These are phyloP conservation scores for Megalops cyprinoides DNA, from an alignment of 2,797 vertebrate species.

Conservation along the genomic window DNA sequence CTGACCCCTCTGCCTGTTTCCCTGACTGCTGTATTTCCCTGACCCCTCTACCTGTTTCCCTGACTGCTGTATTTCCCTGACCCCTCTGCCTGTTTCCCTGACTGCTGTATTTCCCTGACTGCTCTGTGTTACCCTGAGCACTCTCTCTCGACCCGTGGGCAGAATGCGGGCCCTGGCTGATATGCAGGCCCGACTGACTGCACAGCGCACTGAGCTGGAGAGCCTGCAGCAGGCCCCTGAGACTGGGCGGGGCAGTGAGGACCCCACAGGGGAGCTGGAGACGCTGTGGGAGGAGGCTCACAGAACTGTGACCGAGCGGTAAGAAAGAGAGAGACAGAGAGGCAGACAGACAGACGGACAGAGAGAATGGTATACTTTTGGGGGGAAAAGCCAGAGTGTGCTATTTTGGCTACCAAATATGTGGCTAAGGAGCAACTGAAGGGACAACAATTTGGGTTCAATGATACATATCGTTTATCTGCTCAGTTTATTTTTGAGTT, in stretches of 20 bases:
- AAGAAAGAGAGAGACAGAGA: conserved; percentile 43
- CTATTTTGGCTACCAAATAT: too few species aligned
- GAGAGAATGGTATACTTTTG: too few species aligned
- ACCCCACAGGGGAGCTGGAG: conserved; percentile 59
- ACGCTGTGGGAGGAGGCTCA: conserved; percentile 77
- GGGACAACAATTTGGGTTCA: too few species aligned
- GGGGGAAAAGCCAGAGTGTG: too few species aligned
- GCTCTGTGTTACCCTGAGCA: neutral
- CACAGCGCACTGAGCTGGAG: conserved; percentile 71
- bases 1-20: neutral
- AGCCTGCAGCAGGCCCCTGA: conserved; percentile 61
- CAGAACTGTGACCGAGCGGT: conserved; percentile 77
- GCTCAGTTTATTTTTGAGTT: too few species aligned
- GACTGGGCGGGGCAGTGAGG: conserved; percentile 32
- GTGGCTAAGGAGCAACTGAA: too few species aligned
- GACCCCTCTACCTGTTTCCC: neutral
- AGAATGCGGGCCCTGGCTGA: conserved; percentile 79
- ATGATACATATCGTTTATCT: too few species aligned
- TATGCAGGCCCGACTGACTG: conserved; percentile 75
- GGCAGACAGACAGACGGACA: neutral
- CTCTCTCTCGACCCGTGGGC: conserved; percentile 3
- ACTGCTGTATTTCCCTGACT: too few species aligned
- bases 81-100: neutral
- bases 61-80: neutral
- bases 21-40: neutral